Conservation (phyloP, 92 coral and sea anemone species). For the Bergia puertoricense region DNA sequence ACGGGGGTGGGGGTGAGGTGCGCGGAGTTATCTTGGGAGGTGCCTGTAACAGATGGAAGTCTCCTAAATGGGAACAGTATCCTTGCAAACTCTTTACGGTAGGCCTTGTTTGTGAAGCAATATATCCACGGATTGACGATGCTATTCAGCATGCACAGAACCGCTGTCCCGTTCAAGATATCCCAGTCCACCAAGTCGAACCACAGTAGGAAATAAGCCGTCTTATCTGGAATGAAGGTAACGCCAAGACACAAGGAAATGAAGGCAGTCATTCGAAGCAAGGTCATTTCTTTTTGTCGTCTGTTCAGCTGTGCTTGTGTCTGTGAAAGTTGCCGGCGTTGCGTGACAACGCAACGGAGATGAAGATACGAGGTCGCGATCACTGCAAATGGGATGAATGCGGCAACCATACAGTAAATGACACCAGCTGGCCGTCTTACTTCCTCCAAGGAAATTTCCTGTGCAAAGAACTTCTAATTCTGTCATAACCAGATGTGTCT, state of each 20-base stretch:
- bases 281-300: slow-evolving; percentile 9
- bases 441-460: slow-evolving; percentile 28
- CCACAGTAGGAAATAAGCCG: slow-evolving; percentile 22
- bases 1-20: not conserved
- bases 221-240: slow-evolving; percentile 26
- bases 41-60: not conserved
- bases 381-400: slow-evolving; percentile 28
- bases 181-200: slow-evolving; percentile 32
- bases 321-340: not conserved
- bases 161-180: slow-evolving; percentile 12
- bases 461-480: not conserved
- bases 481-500: slow-evolving; percentile 8
- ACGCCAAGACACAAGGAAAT: slow-evolving; percentile 21
- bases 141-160: slow-evolving; percentile 13
- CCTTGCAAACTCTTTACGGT: not conserved
- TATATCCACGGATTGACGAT: slow-evolving; percentile 25
- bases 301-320: slow-evolving; percentile 17
- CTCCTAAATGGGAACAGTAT: not conserved
- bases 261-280: slow-evolving; percentile 21
- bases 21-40: not conserved
- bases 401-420: slow-evolving; percentile 24
- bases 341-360: not conserved
- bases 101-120: slow-evolving; percentile 30
- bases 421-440: slow-evolving; percentile 5
- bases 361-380: slow-evolving; percentile 15